Percentiles rank a stretch among this genome's conserved stretches.
Conservation (phyloP, 2,113 vertebrate genomes). For the Ptychochromis oligacanthus region DNA sequence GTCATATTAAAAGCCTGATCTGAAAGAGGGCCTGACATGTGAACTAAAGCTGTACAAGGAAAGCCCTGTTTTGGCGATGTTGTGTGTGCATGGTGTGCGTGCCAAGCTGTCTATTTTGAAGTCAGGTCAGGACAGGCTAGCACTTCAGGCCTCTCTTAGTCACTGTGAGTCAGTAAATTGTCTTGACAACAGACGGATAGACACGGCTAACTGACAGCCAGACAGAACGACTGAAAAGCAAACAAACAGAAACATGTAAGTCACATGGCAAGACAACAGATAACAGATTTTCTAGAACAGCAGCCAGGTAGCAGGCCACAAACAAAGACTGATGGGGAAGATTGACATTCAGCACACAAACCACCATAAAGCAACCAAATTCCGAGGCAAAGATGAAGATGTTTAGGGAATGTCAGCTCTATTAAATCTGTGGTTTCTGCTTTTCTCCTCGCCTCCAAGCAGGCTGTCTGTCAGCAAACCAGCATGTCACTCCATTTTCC, state of each 20-base stretch:
- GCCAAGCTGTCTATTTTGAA: constrained; percentile 73
- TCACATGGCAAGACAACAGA: constrained; percentile 4
- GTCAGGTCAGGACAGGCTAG: constrained; percentile 75
- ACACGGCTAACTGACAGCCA: constrained; percentile 40
- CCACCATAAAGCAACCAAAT: constrained; percentile 10
- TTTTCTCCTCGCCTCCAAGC: constrained; percentile 10
- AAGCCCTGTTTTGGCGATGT: constrained; percentile 63
- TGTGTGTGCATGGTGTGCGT: constrained; percentile 55
- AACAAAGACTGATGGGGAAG: neutral
- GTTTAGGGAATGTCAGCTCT: constrained; percentile 24
- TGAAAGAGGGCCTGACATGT: constrained; percentile 60
- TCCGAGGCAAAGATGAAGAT: constrained; percentile 26
- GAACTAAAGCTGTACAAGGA: constrained; percentile 66
- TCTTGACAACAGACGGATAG: constrained; percentile 60
- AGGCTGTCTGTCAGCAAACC: constrained; percentile 36
- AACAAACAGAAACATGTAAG: constrained; percentile 32
- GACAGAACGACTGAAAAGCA: constrained; percentile 21
- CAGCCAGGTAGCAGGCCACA: neutral
- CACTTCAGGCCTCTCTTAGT: constrained; percentile 65
- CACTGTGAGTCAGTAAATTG: constrained; percentile 66
- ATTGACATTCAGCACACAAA: neutral
- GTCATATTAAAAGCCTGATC: constrained; percentile 50
- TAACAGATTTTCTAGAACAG: neutral
- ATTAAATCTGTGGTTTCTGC: constrained; percentile 40
- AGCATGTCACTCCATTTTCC: constrained; percentile 33